phyloP scores from a whole-genome alignment of 2,797 vertebrate genomes.

The Hipposideros larvatus region DNA sequence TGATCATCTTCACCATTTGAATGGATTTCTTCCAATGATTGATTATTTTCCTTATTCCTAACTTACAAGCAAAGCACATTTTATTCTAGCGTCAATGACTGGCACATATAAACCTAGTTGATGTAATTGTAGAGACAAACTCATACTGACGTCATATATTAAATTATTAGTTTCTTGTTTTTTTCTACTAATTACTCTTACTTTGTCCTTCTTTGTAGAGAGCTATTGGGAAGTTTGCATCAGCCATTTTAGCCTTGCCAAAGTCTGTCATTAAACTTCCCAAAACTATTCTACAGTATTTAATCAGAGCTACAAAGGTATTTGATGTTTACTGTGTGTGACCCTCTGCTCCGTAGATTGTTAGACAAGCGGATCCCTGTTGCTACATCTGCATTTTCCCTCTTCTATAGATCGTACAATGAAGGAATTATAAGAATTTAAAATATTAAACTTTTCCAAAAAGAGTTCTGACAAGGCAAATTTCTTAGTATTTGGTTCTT shows the following conservation, averaged over 20 bases:
- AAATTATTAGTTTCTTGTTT: constrained; percentile 76
- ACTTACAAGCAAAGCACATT: constrained; percentile 9
- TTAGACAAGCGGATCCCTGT: constrained; percentile 50
- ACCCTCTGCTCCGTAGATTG: constrained; percentile 77
- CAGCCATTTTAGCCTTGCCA: constrained; percentile 98
- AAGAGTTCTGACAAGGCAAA: constrained; percentile 8
- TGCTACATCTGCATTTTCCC: constrained; percentile 89
- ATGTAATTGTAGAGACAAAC: constrained; percentile 48
- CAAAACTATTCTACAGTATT: constrained; percentile 99
- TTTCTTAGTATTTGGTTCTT: neutral
- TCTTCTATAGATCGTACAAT: constrained; percentile 68
- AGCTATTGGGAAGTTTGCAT: constrained; percentile 99
- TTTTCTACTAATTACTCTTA: constrained; percentile 89
- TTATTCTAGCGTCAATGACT: constrained; percentile 25
- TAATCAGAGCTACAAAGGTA: constrained; percentile 99
- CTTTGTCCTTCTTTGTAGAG: constrained; percentile 96
- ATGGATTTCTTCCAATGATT: neutral
- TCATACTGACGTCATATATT: constrained; percentile 46
- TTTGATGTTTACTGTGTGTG: constrained; percentile 85
- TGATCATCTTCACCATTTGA: neutral
- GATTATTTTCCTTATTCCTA: constrained; percentile 43
- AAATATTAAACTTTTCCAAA: constrained; percentile 32
- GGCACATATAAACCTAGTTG: neutral
- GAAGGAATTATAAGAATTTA: neutral
- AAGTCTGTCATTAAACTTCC: constrained; percentile 99